Percentiles rank a stretch among this genome's conserved stretches.
These are phyloP conservation scores for Myripristis jacobus DNA, from an alignment of 2,797 vertebrate species.

Conservation along the genomic window DNA sequence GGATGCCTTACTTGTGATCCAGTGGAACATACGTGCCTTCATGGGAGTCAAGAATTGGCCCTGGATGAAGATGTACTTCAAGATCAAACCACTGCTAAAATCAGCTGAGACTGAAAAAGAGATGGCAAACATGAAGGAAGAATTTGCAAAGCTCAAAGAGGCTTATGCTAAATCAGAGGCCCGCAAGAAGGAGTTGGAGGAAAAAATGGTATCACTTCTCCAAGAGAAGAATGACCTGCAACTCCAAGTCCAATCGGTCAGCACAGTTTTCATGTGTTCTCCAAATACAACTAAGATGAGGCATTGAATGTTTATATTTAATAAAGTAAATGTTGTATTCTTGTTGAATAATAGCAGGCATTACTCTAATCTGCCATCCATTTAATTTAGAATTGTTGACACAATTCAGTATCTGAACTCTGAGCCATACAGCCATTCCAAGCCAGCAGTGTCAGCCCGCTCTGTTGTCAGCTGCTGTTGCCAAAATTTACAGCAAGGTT, in stretches of 20 bases:
- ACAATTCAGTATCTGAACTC: not conserved
- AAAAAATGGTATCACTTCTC: conserved; percentile 84
- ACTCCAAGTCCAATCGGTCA: conserved; percentile 81
- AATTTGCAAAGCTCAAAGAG: conserved; percentile 83
- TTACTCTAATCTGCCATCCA: no score
- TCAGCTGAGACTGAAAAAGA: conserved; percentile 91
- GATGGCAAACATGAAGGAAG: conserved; percentile 86
- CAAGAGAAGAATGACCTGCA: conserved; percentile 87
- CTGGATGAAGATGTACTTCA: conserved; percentile 94
- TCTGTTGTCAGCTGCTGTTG: no score
- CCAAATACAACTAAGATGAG: no score
- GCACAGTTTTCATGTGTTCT: no score
- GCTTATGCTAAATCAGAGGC: conserved; percentile 83
- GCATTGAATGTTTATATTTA: no score
- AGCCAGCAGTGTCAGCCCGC: no score
- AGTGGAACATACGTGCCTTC: conserved; percentile 91
- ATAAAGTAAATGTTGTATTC: no score
- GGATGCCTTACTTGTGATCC: conserved; percentile 86
- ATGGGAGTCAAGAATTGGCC: conserved; percentile 96
- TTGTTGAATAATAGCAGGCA: no score
- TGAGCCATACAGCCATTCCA: no score
- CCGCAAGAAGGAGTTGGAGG: conserved; percentile 83
- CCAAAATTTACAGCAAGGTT: no score
- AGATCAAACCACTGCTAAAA: conserved; percentile 91
- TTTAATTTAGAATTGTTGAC: no score